Base-by-base conservation (phyloP, 1,140 invertebrate species). In the Lucilia sericata region DNA sequence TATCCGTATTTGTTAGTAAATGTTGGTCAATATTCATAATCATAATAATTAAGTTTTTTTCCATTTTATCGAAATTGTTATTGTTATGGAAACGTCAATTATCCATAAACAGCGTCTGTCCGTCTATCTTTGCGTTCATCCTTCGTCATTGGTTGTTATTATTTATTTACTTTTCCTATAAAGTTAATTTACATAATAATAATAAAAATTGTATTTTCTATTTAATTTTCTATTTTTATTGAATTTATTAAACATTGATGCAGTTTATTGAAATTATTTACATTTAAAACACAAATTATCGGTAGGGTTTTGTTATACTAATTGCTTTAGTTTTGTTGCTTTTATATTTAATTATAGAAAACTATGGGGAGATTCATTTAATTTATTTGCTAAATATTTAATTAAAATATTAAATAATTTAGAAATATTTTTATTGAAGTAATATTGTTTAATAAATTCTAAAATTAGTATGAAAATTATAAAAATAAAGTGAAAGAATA, bases 121-220 rank as follows among this genome's bases (percentile, higher is more conserved):
- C 42, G 42, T 42, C 55, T 60, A 60, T 42, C 42, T 42, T 0
- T 42, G 7, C 42, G 42, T 42, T 14, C 14, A 60, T 42, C 55
- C 14, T n/a, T 60, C n/a, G 55, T n/a, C 55, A 60, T n/a, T 14
- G 55, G 55, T 60, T 60, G 14, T 60, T 60, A 14, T 17, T 60
- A 42, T 42, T 17, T 60, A 42, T 42, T 42, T 42, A 42, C 55
- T 17, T 2, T 30, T n/a, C 55, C 5, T 60, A 60, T n/a, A 60
- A 60, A 60, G 55, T 60, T 60, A 60, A 60, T 60, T 60, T 60
- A 60, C 55, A 60, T 60, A 60, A 60, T n/a, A 60, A 60, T 12
- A 60, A 30, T 30, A 30, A 30, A 14, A 60, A 60, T 60, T 60
- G 13, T 60, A n/a, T 60, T 60, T n/a, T 60, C 51, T 60, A n/a